Base-by-base conservation (phyloP, 2,113 vertebrate genomes). In the Cygnus atratus region DNA sequence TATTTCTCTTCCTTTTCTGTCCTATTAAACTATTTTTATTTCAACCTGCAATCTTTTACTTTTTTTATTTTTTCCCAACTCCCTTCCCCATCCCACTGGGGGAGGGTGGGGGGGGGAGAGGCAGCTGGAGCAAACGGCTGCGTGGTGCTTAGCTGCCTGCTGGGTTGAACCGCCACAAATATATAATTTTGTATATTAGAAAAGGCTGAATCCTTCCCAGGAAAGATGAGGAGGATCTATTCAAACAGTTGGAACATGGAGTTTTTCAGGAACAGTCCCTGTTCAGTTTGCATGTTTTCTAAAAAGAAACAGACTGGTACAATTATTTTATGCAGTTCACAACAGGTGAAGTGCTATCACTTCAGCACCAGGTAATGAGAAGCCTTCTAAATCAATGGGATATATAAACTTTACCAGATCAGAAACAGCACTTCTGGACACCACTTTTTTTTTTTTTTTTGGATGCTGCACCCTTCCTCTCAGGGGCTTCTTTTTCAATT, bases 401-500 rank as follows among this genome's bases (percentile, higher is more conserved):
- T 37, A 46, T 33, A 62, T 29, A 82, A 79, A 6, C 41, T 74
- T 31, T 50, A 24, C 24, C 57, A 84, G 79, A 78, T 83, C 79
- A 72, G 65, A 66, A 89, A 37, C 9, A 67, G 41, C 43, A 37
- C 10, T 87, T 94, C 82, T 75, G 57, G 96, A 90, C 26, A 41
- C 5, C 1, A 1, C 50, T 83, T 43, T 87, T 93, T 29, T 29
- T 63, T 39, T 37, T 71, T 89, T 92, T 94, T 89, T 44, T 44
- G 43, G 86, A 89, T 91, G 67, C 84, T 73, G 73, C 62, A 92
- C 63, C 84, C 61, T 94, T 91, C 67, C 37, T 94, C 88, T 91
- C 74, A 89, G 61, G 54, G 61, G 31, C 37, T 95, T 76, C 93
- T 89, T 96, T 95, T 94, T 84, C 90, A 96, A 83, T 90, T 91